phyloP scores from a whole-genome alignment of 2,888 invertebrate genomes.

The Pyrrhopygopsis socrates region DNA sequence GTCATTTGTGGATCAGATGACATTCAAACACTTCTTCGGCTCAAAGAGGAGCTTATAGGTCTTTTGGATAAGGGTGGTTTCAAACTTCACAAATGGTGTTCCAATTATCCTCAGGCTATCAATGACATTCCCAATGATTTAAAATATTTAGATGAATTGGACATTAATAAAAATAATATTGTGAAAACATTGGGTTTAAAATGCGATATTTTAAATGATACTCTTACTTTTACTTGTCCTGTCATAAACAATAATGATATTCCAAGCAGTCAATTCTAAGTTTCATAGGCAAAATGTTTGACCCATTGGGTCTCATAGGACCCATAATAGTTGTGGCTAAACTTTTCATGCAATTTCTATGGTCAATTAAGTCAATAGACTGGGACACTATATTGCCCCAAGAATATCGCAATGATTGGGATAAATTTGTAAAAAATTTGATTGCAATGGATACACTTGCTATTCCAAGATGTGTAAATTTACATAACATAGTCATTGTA shows the following conservation, averaged over 20 bases:
- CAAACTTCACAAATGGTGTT: slow-evolving; percentile 65
- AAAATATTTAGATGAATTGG: slow-evolving; percentile 41
- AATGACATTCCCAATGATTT: slow-evolving; percentile 36
- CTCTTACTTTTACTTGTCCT: neutral
- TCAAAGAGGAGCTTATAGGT: slow-evolving; percentile 25
- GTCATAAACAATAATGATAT: too few species aligned
- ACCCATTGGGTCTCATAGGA: slow-evolving; percentile 73
- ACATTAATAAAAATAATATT: slow-evolving; percentile 43
- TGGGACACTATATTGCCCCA: slow-evolving; percentile 53
- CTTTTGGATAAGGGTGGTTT: slow-evolving; percentile 36
- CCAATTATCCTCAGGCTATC: slow-evolving; percentile 16
- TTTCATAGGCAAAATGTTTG: slow-evolving; percentile 73
- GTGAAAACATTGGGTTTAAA: slow-evolving; percentile 30
- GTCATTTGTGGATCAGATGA: neutral
- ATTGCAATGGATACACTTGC: neutral
- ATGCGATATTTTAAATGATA: neutral
- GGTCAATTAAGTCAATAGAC: slow-evolving; percentile 36
- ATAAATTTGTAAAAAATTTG: neutral
- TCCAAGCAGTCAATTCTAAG: slow-evolving; percentile 72
- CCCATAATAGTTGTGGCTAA: slow-evolving; percentile 45
- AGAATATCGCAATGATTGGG: neutral
- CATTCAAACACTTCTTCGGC: neutral
- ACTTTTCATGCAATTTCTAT: slow-evolving; percentile 64
- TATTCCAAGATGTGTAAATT: neutral
- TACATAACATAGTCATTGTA: neutral